Percentiles rank a stretch among this genome's conserved stretches.
Evolutionary conservation across 1,140 invertebrate genomes (phyloP).

Genomic region (Anoplolepis gracilipes): DNA sequence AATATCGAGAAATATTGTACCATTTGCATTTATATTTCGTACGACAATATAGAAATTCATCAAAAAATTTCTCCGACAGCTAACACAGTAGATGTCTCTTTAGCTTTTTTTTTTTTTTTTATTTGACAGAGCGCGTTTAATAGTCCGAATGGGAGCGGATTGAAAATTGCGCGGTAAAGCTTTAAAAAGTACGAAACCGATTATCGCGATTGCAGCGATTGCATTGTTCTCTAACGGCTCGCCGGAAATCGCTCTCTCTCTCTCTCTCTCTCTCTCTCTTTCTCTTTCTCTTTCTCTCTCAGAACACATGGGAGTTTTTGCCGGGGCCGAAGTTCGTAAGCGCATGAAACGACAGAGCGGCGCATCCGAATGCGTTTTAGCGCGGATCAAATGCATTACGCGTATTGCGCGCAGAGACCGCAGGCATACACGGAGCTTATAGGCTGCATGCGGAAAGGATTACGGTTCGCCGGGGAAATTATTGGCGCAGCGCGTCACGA

Average conservation of each 20-base stretch:
- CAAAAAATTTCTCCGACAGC: background rate
- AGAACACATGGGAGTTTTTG: constrained; percentile 40
- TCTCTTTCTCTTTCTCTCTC: background rate
- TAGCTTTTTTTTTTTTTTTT: constrained; percentile 19
- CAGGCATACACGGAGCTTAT: constrained; percentile 77
- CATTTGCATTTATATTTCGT: background rate
- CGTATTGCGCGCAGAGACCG: constrained; percentile 66
- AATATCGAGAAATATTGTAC: constrained; percentile 19
- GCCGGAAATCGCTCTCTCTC: constrained; percentile 23
- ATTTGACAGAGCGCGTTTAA: constrained; percentile 30
- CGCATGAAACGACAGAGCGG: constrained; percentile 74
- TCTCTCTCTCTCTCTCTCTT: background rate
- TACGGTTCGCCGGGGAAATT: constrained; percentile 68
- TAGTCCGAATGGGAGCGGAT: background rate
- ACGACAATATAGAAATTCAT: constrained; percentile 14
- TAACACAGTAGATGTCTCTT: background rate
- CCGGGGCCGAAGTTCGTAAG: constrained; percentile 69
- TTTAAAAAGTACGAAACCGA: constrained; percentile 57
- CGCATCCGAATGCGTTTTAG: constrained; percentile 81
- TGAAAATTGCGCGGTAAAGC: background rate
- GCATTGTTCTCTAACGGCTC: constrained; percentile 25
- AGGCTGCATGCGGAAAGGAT: constrained; percentile 80
- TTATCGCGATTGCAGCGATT: constrained; percentile 40
- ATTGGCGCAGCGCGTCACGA: constrained; percentile 57
- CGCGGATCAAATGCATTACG: constrained; percentile 82